Evolutionary conservation across 1,140 invertebrate genomes (phyloP), one percentile per base, ranked within the genome.

Genomic region (Charaxes varanes): DNA sequence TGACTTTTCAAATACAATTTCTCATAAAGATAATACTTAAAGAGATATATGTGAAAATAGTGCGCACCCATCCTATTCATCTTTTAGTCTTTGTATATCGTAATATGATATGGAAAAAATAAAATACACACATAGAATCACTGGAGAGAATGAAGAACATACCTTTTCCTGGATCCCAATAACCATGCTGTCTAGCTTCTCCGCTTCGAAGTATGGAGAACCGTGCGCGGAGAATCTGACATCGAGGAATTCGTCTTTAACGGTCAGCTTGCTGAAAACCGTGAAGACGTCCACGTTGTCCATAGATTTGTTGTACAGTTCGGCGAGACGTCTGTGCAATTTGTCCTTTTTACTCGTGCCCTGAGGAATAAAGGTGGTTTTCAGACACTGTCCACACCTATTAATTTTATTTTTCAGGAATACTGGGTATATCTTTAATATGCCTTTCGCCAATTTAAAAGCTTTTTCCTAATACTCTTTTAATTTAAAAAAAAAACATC

Each of bases 211-310:
- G 67, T 96, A 97, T 0, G 96, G 96, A 0, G 95, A 97, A 0
- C 93, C 94, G 70, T 97, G 96, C 0, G 93, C 96, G 0, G 95
- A 93, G 73, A 93, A 98, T 48, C 96, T 84, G 0, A 97, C 91
- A 69, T 98, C 96, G 18, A 94, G 61, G 11, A 80, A 86, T 27
- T 89, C 88, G 37, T 85, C 78, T 37, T 90, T 88, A 2, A 87
- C 72, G 14, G 87, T 87, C 0, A 87, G 86, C 3, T 91, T 91
- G 51, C 88, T 88, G 2, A 94, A 85, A 0, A 98, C 93, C 0
- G 95, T 97, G 54, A 98, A 97, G 0, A 98, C 90, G 65, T 98
- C 95, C 2, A 98, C 92, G 77, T 97, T 97, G 13, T 92, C 87
- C 22, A 88, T 61, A 0, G 90, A 90, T 0, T 90, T 90, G 53